phyloP scores from a whole-genome alignment of 2,113 vertebrate genomes.

The Tachycineta bicolor region DNA sequence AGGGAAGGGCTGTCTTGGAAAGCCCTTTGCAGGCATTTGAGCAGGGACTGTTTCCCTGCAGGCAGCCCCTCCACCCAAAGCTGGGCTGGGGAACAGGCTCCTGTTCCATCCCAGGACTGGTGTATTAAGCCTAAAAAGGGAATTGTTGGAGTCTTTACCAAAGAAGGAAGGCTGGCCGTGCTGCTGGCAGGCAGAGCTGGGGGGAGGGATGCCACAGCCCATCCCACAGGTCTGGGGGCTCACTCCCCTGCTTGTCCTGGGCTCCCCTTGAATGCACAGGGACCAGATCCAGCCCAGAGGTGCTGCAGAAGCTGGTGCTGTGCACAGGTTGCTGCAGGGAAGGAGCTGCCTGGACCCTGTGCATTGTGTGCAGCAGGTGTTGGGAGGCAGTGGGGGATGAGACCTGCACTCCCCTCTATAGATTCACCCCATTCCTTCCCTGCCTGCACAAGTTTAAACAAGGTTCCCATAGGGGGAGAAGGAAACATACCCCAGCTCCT shows the following conservation, averaged over 20 bases:
- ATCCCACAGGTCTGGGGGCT: background rate
- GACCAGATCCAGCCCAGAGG: background rate
- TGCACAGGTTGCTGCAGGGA: background rate
- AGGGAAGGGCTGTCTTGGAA: background rate
- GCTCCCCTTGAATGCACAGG: background rate
- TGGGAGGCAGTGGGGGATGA: background rate
- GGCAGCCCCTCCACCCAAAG: background rate
- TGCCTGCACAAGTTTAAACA: background rate
- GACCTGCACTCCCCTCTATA: accelerated
- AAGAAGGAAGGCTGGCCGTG: background rate
- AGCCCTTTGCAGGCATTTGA: background rate
- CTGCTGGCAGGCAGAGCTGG: background rate
- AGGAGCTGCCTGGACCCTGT: background rate
- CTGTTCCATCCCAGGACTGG: background rate
- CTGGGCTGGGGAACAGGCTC: background rate
- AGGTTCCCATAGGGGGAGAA: accelerated
- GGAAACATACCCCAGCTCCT: background rate
- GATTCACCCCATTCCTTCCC: background rate
- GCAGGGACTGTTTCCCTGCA: background rate
- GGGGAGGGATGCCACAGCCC: background rate
- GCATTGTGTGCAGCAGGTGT: background rate
- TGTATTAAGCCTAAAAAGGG: constrained; percentile 63
- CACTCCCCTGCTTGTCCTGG: background rate
- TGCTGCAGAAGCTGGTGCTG: background rate
- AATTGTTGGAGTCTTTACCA: constrained; percentile 65